Evolutionary conservation across 2,888 invertebrate species (phyloP).

Genomic region (Euplexia lucipara): DNA sequence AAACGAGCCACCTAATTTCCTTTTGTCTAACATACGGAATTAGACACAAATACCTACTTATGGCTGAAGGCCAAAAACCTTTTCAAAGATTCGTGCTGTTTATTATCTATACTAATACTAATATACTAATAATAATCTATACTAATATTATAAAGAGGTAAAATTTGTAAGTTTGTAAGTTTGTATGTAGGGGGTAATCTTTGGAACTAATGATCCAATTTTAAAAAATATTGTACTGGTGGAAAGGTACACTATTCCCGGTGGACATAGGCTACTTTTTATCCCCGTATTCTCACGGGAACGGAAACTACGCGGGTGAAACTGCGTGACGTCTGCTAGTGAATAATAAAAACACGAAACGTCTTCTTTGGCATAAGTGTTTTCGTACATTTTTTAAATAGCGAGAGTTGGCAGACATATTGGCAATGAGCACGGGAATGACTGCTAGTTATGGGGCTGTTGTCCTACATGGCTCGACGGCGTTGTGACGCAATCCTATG

Average conservation of each 20-base stretch:
- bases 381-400: slow-evolving; percentile 43
- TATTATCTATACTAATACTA: too few species aligned
- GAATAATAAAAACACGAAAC: slow-evolving; percentile 13
- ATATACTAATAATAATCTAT: too few species aligned
- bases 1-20: not conserved
- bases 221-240: too few species aligned
- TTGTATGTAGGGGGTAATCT: too few species aligned
- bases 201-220: too few species aligned
- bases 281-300: too few species aligned
- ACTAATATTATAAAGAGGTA: too few species aligned
- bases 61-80: slow-evolving; percentile 2
- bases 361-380: slow-evolving; percentile 30
- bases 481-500: slow-evolving; percentile 69
- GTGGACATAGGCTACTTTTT: too few species aligned
- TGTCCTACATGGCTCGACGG: slow-evolving; percentile 74
- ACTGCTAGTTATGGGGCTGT: slow-evolving; percentile 73
- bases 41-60: slow-evolving; percentile 15
- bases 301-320: too few species aligned
- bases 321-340: too few species aligned
- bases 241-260: too few species aligned
- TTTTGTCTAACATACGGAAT: not conserved
- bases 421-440: slow-evolving; percentile 56
- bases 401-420: slow-evolving; percentile 64
- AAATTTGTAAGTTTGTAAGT: too few species aligned
- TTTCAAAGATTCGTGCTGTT: not conserved